Conservation (phyloP, 2,113 vertebrate genomes). For the Gambusia holbrooki region DNA sequence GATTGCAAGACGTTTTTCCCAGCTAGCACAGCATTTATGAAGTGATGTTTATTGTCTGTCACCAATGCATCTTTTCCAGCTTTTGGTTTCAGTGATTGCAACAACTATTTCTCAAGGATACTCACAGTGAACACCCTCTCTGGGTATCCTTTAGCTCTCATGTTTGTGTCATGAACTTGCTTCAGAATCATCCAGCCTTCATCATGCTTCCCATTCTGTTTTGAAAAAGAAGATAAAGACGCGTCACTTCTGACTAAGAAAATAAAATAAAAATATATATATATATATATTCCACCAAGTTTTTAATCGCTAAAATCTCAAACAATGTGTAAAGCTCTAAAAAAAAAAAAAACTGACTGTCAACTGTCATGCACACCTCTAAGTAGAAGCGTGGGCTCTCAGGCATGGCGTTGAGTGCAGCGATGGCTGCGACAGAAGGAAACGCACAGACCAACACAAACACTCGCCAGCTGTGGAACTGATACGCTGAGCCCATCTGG, state of each 20-base stretch:
- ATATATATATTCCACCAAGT: neutral
- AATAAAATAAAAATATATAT: too few relatives aligned
- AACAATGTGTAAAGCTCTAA: neutral
- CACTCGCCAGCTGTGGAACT: conserved; percentile 99
- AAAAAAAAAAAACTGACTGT: neutral
- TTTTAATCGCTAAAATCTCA: neutral
- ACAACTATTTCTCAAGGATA: conserved; percentile 4
- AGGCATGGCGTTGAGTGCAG: conserved; percentile 91
- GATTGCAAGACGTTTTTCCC: too few relatives aligned
- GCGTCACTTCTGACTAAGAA: neutral
- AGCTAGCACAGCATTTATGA: too few relatives aligned
- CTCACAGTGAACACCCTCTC: conserved; percentile 96
- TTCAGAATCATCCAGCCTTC: conserved; percentile 99
- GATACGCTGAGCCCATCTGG: conserved; percentile 98
- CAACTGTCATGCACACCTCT: conserved; percentile 82
- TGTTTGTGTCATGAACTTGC: conserved; percentile 97
- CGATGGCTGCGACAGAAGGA: conserved; percentile 93
- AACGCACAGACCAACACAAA: conserved; percentile 96
- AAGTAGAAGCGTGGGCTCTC: conserved; percentile 97
- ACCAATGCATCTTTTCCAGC: neutral
- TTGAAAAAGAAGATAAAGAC: neutral
- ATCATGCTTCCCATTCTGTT: conserved; percentile 94
- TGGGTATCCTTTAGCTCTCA: conserved; percentile 94
- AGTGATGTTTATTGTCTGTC: too few relatives aligned
- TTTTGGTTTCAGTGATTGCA: neutral